phyloP scores from a whole-genome alignment of 2,113 vertebrate genomes.

The Andinoacara biseriatus region DNA sequence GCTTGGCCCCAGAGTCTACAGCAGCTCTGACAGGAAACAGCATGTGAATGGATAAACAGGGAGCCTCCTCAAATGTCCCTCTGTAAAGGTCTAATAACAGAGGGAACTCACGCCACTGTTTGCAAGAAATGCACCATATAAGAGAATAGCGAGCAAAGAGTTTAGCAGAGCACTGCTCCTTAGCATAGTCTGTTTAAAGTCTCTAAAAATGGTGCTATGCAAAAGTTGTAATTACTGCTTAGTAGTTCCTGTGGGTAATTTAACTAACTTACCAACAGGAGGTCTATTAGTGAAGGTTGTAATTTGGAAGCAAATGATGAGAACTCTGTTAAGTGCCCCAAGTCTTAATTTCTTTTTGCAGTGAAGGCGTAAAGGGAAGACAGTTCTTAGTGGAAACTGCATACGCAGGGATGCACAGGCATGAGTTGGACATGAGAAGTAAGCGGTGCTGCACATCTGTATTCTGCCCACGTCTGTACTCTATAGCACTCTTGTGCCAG shows the following conservation, averaged over 20 bases:
- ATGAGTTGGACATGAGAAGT: not conserved
- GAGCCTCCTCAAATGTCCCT: not conserved
- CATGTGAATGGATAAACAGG: constrained; percentile 42
- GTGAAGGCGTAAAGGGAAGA: not conserved
- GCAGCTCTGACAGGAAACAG: constrained; percentile 41
- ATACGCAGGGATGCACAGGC: not conserved
- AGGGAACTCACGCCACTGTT: not conserved
- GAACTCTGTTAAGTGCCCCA: constrained; percentile 16
- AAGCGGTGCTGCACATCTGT: not conserved
- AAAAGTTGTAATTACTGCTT: constrained; percentile 61
- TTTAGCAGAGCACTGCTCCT: constrained; percentile 5
- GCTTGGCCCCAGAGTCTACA: constrained; percentile 37
- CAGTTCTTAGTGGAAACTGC: not conserved
- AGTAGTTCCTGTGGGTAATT: constrained; percentile 59
- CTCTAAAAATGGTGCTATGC: constrained; percentile 39
- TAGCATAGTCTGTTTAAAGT: constrained; percentile 46
- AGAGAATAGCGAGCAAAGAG: not conserved
- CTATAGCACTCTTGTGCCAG: constrained; percentile 23
- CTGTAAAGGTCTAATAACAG: not conserved
- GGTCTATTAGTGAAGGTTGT: constrained; percentile 55
- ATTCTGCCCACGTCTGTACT: constrained; percentile 26
- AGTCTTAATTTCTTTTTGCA: constrained; percentile 32
- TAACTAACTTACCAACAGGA: constrained; percentile 58
- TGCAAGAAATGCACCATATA: not conserved
- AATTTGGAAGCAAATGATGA: constrained; percentile 64